Conservation (phyloP, 2,888 invertebrate species). For the Drosophila paucipuncta region DNA sequence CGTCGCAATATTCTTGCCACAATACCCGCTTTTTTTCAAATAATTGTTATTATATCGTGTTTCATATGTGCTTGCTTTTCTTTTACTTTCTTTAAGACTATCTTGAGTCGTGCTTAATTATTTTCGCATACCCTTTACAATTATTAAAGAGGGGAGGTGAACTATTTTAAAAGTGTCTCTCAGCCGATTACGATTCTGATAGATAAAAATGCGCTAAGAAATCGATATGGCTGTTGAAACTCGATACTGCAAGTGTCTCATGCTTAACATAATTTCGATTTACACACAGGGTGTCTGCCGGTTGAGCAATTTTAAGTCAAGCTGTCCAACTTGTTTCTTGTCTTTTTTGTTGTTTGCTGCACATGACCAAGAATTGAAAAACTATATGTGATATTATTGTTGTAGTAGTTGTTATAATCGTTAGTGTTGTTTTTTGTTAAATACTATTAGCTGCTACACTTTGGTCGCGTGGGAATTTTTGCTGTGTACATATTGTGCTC, state of each 20-base stretch:
- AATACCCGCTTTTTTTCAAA: constrained; percentile 31
- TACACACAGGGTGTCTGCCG: constrained; percentile 1
- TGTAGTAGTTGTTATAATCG: constrained; percentile 1
- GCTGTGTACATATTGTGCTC: constrained; percentile 28
- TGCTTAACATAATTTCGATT: not conserved
- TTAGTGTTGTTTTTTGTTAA: constrained; percentile 7
- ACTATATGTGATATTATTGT: constrained; percentile 34
- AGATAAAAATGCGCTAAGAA: not conserved
- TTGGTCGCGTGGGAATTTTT: constrained; percentile 56
- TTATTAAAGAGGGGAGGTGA: not conserved
- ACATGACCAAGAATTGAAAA: constrained; percentile 53
- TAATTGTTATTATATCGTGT: constrained; percentile 14
- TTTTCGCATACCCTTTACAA: constrained; percentile 31
- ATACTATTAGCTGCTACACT: constrained; percentile 48
- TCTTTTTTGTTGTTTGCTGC: constrained; percentile 9
- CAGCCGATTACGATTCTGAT: not conserved
- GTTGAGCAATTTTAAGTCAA: not conserved
- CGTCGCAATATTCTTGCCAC: constrained; percentile 53
- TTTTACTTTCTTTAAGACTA: constrained; percentile 55
- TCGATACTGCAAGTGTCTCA: not conserved
- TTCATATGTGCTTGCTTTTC: constrained; percentile 40
- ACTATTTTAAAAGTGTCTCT: not conserved
- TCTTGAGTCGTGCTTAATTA: constrained; percentile 27
- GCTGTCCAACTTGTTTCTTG: constrained; percentile 12
- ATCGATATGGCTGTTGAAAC: not conserved